Base-by-base conservation (phyloP, 2,888 invertebrate genomes). In the Eupithecia tripunctaria region DNA sequence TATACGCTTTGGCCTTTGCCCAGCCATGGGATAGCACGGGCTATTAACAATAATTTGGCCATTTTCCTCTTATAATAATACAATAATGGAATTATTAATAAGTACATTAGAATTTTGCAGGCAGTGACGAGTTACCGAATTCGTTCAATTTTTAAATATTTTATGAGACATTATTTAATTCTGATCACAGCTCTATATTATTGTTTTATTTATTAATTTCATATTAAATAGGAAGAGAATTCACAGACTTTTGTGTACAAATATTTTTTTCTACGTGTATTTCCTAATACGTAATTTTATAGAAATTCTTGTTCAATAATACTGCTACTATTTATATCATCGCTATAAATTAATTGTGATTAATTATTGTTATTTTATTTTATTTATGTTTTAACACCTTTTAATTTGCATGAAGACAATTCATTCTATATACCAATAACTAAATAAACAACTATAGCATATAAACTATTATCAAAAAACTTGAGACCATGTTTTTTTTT, bases 41-140 rank as follows among this genome's bases (percentile, higher is more conserved):
- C 56, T 56, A 56, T 32, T 32, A 63, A 36, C n/a, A 63, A n/a
- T 63, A 63, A 63, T 63, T 65, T 65, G 65, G 65, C 43, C 29
- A 47, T 27, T 29, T 66, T 29, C 2, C 36, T 63, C n/a, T 43
- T 43, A 67, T n/a, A 36, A 1, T 27, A 43, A 62, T 41, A 62
- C 18, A 63, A 32, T 36, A 62, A 29, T 29, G 62, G 62, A 36
- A 63, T 63, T 10, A 63, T 36, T 63, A n/a, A n/a, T 63, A 63
- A 29, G n/a, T 63, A 32, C 29, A 63, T 32, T 36, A 63, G 10
- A 62, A 2, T 36, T 8, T 36, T 32, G 15, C 29, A 18, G 62
- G 62, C 62, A 63, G 62, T 63, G 62, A 63, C n/a, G 18, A 12
- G 32, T 56, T 21, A 51, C 21, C 0, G 29, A 62, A 62, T 62